These are phyloP conservation scores for Drosophila imparisetae DNA, from an alignment of 2,888 invertebrate species.

Conservation along the genomic window DNA sequence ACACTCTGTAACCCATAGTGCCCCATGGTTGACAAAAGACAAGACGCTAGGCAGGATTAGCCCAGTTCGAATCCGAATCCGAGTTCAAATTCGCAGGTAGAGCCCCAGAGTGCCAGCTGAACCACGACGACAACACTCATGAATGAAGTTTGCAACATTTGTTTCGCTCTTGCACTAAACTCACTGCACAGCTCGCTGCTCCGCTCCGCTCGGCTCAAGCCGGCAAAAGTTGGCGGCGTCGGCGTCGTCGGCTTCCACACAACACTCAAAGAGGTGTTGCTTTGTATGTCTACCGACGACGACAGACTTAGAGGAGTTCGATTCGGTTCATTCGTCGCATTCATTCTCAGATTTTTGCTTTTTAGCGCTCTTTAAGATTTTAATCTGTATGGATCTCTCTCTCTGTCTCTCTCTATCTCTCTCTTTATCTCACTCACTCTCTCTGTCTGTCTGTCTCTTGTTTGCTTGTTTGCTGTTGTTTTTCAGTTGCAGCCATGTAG, in stretches of 20 bases:
- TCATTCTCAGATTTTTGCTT: conserved; percentile 48
- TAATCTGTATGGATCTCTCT: conserved; percentile 57
- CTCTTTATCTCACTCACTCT: background rate
- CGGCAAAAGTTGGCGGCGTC: conserved; percentile 35
- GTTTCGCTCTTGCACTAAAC: conserved; percentile 26
- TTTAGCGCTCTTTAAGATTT: conserved; percentile 78
- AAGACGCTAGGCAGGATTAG: conserved; percentile 66
- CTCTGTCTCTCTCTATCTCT: background rate
- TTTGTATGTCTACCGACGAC: conserved; percentile 49
- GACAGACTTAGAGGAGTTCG: conserved; percentile 49
- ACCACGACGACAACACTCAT: conserved; percentile 25
- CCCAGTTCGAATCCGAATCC: conserved; percentile 45
- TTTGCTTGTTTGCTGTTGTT: conserved; percentile 51
- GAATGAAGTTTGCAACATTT: conserved; percentile 47
- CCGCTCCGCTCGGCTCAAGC: conserved; percentile 10
- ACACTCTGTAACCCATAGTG: conserved; percentile 56
- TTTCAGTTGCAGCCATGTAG: conserved; percentile 68
- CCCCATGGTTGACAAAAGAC: conserved; percentile 66
- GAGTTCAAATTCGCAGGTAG: conserved; percentile 51
- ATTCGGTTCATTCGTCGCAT: conserved; percentile 29
- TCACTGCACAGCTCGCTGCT: conserved; percentile 15
- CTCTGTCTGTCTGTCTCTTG: conserved; percentile 32
- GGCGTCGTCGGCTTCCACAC: conserved; percentile 47
- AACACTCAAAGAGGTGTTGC: conserved; percentile 74
- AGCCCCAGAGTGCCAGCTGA: conserved; percentile 34